These are phyloP conservation scores for Phaonia tiefii DNA, from an alignment of 2,888 invertebrate species.

Conservation along the genomic window DNA sequence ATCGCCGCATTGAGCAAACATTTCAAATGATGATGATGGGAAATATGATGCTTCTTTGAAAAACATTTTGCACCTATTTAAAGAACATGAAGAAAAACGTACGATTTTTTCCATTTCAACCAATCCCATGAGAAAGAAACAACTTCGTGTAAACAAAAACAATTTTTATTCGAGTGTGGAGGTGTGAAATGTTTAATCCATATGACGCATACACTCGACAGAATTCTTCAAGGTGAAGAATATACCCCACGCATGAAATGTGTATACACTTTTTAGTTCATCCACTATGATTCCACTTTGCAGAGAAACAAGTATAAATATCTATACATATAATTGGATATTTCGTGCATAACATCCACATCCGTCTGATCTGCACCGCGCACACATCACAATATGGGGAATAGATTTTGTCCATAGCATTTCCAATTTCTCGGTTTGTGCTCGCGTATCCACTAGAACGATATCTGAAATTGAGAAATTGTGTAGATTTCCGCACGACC, in stretches of 20 bases:
- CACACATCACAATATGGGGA: not conserved
- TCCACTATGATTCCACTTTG: too few species aligned
- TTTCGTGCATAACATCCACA: not conserved
- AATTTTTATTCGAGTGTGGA: not conserved
- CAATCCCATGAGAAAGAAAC: too few species aligned
- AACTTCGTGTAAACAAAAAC: too few species aligned
- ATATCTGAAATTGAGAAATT: not conserved
- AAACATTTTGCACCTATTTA: too few species aligned
- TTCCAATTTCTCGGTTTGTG: conserved; percentile 5
- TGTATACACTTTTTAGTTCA: not conserved
- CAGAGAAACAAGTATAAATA: too few species aligned
- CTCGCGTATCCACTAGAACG: not conserved
- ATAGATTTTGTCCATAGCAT: not conserved
- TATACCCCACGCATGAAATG: not conserved
- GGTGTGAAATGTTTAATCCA: not conserved
- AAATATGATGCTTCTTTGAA: too few species aligned
- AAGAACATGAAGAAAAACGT: too few species aligned
- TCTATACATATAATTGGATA: not conserved
- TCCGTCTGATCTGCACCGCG: not conserved
- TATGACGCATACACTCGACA: not conserved
- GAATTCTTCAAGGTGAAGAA: not conserved
- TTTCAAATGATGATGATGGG: too few species aligned
- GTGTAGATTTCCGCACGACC: conserved; percentile 40
- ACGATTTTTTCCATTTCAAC: too few species aligned
- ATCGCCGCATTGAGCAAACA: too few species aligned